Conservation (phyloP, 2,888 invertebrate species). For the Taenaris catops region DNA sequence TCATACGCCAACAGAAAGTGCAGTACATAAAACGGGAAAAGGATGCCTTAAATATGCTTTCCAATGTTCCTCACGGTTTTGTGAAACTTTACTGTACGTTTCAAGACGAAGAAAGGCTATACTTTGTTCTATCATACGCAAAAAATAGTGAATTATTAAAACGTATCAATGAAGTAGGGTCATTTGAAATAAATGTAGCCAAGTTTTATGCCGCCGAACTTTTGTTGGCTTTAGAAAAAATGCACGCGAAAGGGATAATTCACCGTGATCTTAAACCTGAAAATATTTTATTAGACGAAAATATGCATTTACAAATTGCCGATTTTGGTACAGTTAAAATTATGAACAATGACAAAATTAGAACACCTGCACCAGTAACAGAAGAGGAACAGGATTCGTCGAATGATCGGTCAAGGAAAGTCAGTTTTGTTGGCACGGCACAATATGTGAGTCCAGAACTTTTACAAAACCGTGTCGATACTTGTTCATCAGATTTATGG, state of each 20-base stretch:
- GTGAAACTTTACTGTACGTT: slow-evolving; percentile 97
- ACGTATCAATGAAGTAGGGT: slow-evolving; percentile 94
- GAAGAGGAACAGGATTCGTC: slow-evolving; percentile 44
- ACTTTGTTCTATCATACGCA: slow-evolving; percentile 97
- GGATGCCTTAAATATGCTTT: slow-evolving; percentile 93
- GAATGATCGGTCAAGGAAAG: slow-evolving; percentile 80
- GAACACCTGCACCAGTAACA: slow-evolving; percentile 31
- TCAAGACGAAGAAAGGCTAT: slow-evolving; percentile 94
- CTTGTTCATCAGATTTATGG: slow-evolving; percentile 95
- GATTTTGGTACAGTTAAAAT: slow-evolving; percentile 99
- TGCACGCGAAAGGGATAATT: slow-evolving; percentile 93
- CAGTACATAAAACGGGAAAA: slow-evolving; percentile 97
- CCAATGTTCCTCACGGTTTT: slow-evolving; percentile 91
- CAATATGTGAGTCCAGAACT: slow-evolving; percentile 99
- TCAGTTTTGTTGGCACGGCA: slow-evolving; percentile 98
- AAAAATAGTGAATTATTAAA: slow-evolving; percentile 96
- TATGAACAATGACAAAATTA: slow-evolving; percentile 66
- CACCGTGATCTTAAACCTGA: slow-evolving; percentile 99
- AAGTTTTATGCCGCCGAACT: slow-evolving; percentile 97
- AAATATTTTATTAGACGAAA: slow-evolving; percentile 96
- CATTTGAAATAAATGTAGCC: slow-evolving; percentile 93
- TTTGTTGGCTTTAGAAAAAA: slow-evolving; percentile 93
- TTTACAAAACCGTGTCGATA: slow-evolving; percentile 87
- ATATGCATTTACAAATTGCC: slow-evolving; percentile 97
- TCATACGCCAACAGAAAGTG: slow-evolving; percentile 95